phyloP scores from a whole-genome alignment of 2,888 invertebrate genomes.

The Scaptomyza flava region DNA sequence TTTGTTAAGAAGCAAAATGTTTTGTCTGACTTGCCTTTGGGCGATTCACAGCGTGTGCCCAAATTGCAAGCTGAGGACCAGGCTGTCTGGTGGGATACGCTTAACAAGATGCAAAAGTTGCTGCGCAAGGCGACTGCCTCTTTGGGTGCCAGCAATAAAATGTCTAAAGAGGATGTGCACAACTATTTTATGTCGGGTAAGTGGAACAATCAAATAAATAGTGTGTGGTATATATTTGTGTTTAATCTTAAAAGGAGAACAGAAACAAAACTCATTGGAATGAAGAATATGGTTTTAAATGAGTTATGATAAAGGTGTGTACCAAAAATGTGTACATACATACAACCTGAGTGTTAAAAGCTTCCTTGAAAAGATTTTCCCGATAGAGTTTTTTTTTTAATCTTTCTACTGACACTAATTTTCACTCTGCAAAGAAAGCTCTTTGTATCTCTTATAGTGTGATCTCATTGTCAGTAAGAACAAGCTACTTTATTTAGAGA shows the following conservation, averaged over 20 bases:
- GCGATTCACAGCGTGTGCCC: slow-evolving; percentile 90
- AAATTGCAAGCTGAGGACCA: slow-evolving; percentile 98
- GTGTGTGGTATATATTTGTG: too few relatives aligned
- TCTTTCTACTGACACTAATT: too few relatives aligned
- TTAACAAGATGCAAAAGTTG: slow-evolving; percentile 97
- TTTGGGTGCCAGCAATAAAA: slow-evolving; percentile 92
- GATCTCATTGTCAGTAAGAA: not conserved
- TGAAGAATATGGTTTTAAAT: too few relatives aligned
- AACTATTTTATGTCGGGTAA: slow-evolving; percentile 99
- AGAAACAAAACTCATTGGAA: too few relatives aligned
- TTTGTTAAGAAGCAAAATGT: rapidly evolving
- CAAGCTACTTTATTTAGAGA: not conserved
- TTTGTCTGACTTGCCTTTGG: not conserved
- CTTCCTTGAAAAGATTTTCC: too few relatives aligned
- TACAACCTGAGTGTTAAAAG: too few relatives aligned
- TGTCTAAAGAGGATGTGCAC: slow-evolving; percentile 96
- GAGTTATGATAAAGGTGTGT: too few relatives aligned
- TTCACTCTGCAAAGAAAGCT: too few relatives aligned
- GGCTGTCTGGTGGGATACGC: slow-evolving; percentile 98
- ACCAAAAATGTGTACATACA: too few relatives aligned
- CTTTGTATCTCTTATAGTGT: too few relatives aligned
- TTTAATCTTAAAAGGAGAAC: too few relatives aligned
- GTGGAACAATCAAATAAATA: slow-evolving; percentile 7
- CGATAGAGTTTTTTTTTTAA: too few relatives aligned
- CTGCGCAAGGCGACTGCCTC: slow-evolving; percentile 95